Evolutionary conservation across 2,888 invertebrate genomes (phyloP).

Genomic region (Oligia fasciuncula): DNA sequence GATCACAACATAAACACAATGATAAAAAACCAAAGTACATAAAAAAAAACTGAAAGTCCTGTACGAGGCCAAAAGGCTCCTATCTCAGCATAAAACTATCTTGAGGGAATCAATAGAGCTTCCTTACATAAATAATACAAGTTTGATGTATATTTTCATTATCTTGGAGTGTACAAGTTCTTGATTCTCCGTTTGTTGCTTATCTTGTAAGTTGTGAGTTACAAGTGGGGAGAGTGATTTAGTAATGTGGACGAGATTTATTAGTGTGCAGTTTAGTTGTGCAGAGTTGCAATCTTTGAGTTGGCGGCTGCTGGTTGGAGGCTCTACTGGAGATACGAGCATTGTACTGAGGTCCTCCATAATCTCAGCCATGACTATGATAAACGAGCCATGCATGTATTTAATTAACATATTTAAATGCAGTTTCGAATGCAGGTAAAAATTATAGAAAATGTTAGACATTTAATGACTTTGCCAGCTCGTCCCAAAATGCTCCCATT

Average conservation of each 20-base stretch:
- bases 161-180: conserved; percentile 38
- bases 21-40: background rate
- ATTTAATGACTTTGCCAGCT: background rate
- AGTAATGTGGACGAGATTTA: conserved; percentile 35
- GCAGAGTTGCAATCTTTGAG: background rate
- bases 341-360: too few relatives aligned
- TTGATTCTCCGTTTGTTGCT: conserved; percentile 35
- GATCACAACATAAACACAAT: background rate
- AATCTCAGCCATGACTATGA: too few relatives aligned
- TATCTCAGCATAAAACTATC: background rate
- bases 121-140: conserved; percentile 39
- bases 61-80: background rate
- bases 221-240: conserved; percentile 50
- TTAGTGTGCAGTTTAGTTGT: conserved; percentile 12
- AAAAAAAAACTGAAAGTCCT: background rate
- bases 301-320: background rate
- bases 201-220: conserved; percentile 46
- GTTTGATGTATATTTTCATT: conserved; percentile 44
- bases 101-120: background rate
- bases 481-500: background rate
- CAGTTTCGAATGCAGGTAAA: background rate
- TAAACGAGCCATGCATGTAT: background rate
- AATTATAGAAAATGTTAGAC: background rate
- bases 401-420: background rate
- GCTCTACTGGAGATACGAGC: too few relatives aligned